Evolutionary conservation across 2,797 vertebrate species (phyloP).

Genomic region (Sebastes variabilis): DNA sequence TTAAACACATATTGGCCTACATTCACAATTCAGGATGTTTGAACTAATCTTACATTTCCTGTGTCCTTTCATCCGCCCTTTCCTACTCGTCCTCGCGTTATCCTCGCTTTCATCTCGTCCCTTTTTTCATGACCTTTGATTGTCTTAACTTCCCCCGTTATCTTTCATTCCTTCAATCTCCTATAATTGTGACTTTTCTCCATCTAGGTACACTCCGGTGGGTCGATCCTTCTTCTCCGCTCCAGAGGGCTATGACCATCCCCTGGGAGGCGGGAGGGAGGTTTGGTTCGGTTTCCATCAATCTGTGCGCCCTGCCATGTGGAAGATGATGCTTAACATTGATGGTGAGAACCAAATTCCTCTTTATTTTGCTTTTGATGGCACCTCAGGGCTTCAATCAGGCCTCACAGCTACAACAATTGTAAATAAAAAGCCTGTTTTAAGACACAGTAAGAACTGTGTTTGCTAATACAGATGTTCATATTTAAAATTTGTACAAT

Average conservation of each 20-base stretch:
- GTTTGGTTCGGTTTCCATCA: conserved; percentile 99
- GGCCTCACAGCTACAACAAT: not conserved
- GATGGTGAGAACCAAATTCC: conserved; percentile 86
- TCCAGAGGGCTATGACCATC: conserved; percentile 98
- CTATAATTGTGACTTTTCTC: not conserved
- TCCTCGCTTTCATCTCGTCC: not conserved
- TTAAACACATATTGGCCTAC: conserved; percentile 39
- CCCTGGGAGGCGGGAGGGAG: conserved; percentile 96
- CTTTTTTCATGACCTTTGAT: not conserved
- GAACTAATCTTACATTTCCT: conserved; percentile 16
- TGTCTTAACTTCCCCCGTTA: not conserved
- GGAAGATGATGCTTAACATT: conserved; percentile 99
- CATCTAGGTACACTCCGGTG: conserved; percentile 93
- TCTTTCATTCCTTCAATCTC: not conserved
- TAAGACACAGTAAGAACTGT: not conserved
- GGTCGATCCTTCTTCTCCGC: conserved; percentile 99
- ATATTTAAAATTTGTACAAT: not conserved
- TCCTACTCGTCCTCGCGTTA: not conserved
- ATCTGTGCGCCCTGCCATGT: conserved; percentile 98
- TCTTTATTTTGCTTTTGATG: not conserved
- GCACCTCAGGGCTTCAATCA: not conserved
- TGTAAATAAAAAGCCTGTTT: not conserved
- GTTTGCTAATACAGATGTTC: not conserved
- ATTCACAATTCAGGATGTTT: conserved; percentile 33
- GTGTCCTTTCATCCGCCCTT: not conserved